Conservation (phyloP, 2,113 vertebrate species). For the Galbula dea region DNA sequence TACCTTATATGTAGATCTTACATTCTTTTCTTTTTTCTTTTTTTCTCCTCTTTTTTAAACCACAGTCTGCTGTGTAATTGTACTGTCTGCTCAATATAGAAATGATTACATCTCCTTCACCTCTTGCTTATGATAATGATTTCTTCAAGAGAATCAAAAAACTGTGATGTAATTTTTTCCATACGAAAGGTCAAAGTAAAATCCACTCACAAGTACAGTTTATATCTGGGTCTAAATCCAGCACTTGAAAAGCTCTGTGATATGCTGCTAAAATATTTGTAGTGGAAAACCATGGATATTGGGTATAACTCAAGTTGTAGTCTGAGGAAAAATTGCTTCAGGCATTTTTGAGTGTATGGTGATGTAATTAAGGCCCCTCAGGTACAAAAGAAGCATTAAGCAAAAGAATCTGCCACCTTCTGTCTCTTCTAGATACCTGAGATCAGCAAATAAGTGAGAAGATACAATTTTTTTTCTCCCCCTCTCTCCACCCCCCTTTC, state of each 20-base stretch:
- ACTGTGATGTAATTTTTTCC: background rate
- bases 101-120: slow-evolving; percentile 7
- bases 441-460: background rate
- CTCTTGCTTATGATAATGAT: background rate
- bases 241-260: background rate
- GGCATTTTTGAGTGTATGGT: background rate
- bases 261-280: background rate
- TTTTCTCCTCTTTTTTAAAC: background rate
- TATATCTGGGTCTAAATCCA: background rate
- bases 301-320: background rate
- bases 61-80: background rate
- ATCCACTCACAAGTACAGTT: background rate
- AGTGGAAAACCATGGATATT: background rate
- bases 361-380: background rate
- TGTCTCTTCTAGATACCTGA: background rate
- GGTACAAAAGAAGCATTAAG: background rate
- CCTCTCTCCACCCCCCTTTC: background rate
- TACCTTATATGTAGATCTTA: background rate
- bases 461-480: background rate
- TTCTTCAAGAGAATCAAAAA: background rate
- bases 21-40: background rate
- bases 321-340: background rate
- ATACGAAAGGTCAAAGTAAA: background rate
- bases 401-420: background rate
- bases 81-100: background rate